Evolutionary conservation across 2,888 invertebrate genomes (phyloP), one percentile per base, ranked within the genome.

Genomic region (Cryptosula pallasiana): DNA sequence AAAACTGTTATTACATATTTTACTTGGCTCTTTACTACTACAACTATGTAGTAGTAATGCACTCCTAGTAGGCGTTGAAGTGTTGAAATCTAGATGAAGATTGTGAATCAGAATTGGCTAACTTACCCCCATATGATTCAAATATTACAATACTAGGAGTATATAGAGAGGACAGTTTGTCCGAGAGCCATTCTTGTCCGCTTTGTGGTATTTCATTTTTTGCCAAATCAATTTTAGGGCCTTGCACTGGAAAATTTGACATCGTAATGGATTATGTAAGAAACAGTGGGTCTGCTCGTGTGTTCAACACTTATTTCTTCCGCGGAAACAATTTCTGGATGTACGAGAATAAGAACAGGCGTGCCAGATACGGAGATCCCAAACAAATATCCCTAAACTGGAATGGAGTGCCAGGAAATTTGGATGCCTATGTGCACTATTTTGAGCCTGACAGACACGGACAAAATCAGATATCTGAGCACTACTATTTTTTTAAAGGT

Each of bases 251-350:
- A 9, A 63, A 32, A n/a, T 63, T 63, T 34, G 63, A 63, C 63
- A 63, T 63, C 32, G 63, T 63, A 2, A 63, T 63, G 63, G 63
- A 63, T 27, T 63, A 63, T 32, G 63, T 63, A 32, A 20, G 63
- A 13, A 32, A 27, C 63, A 79, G 80, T 0, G 81, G 81, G 72
- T 80, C 80, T 35, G 77, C 78, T 72, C 78, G 80, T 35, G 82
- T 85, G 71, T 85, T 81, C 79, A 85, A 84, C 76, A 85, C 84
- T 0, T 85, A 84, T 79, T 84, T 85, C 77, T 84, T 85, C 78
- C 81, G 84, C 0, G 78, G 77, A 29, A 79, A 80, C 73, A 79
- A 80, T 54, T 84, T 83, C 77, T 85, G 85, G 85, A 83, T 84
- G 84, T 85, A 85, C 74, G 84, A 84, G 75, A 85, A 85, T 76